Base-by-base conservation (phyloP, 1,140 invertebrate species). In the Laodelphax striatellus region DNA sequence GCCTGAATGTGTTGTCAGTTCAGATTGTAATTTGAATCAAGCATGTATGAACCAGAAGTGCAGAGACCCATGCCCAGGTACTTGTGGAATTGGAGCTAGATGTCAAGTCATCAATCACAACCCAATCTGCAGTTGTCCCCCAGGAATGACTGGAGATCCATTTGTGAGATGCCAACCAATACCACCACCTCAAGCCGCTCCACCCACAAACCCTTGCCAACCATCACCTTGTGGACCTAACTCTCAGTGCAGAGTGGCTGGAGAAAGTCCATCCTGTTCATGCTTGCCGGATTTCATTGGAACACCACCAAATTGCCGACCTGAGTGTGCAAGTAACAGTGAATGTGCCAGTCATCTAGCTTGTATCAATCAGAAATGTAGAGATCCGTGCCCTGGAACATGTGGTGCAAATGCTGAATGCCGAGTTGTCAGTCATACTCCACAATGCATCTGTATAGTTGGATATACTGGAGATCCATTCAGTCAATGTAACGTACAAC, bases 1-100 rank as follows among this genome's bases (percentile, higher is more conserved):
- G 63, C 82, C 87, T 24, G 84, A 89, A 70, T 90, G 87, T 72
- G 77, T 85, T 52, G 79, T 86, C 4, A 88, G 83, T 70, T 82
- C 84, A 13, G 87, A 90, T 72, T 85, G 87, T 74, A 73, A 80
- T 53, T 70, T 75, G 21, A 80, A 80, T 61, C 79, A 82, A 68
- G 84, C 86, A 0, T 90, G 88, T 70, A 77, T 85, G 16, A 86
- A 87, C 71, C 80, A 87, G 67, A 87, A 86, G 75, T 91, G 89
- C 67, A 75, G 79, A 41, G 82, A 91, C 69, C 87, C 88, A 11
- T 92, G 89, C 63, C 78, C 80, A 8, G 85, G 86, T 55, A 80
- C 82, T 10, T 93, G 90, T 71, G 89, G 89, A 14, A 71, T 80
- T 6, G 80, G 82, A 66, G 82, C 87, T 0, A 77, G 81, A 57